A percentile compares a stretch with the other conserved stretches of the same genome.
Evolutionary conservation across 2,797 vertebrate genomes (phyloP).

Genomic region (Alcedo atthis): DNA sequence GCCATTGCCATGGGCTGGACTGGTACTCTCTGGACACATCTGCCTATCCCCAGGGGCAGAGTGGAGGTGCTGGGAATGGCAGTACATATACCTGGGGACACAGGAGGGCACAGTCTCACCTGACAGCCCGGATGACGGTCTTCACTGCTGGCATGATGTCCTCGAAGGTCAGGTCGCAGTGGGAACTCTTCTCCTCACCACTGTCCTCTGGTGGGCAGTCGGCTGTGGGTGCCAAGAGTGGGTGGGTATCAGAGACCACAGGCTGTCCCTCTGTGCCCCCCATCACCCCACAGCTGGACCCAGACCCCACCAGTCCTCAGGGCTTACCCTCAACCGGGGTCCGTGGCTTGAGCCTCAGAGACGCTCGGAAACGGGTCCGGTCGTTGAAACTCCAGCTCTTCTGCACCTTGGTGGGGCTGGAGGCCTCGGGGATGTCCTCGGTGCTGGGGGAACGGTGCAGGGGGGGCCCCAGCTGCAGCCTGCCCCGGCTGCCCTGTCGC

Average conservation of each 20-base stretch:
- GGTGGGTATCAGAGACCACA: rapidly evolving
- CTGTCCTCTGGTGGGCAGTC: slow-evolving; percentile 89
- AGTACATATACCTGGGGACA: rapidly evolving
- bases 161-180: slow-evolving; percentile 90
- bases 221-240: slow-evolving; percentile 29
- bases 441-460: slow-evolving; percentile 87
- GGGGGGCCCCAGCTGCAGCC: slow-evolving; percentile 81
- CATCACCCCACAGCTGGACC: rapidly evolving
- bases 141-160: slow-evolving; percentile 97
- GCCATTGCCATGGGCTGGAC: background rate
- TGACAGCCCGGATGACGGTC: slow-evolving; percentile 92
- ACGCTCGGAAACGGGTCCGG: slow-evolving; percentile 93
- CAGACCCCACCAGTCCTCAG: too few species aligned
- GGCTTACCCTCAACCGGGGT: slow-evolving; percentile 83
- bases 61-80: background rate
- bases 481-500: slow-evolving; percentile 84
- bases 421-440: slow-evolving; percentile 85
- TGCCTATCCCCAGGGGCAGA: rapidly evolving
- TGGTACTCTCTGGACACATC: rapidly evolving
- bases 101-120: slow-evolving; percentile 76
- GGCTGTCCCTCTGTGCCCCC: background rate
- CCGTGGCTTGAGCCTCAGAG: slow-evolving; percentile 91
- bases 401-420: slow-evolving; percentile 93
- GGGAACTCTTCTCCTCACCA: slow-evolving; percentile 89
- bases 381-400: slow-evolving; percentile 99